These are phyloP conservation scores for Tricholaema leucomelas DNA, from an alignment of 2,113 vertebrate species.

Conservation along the genomic window DNA sequence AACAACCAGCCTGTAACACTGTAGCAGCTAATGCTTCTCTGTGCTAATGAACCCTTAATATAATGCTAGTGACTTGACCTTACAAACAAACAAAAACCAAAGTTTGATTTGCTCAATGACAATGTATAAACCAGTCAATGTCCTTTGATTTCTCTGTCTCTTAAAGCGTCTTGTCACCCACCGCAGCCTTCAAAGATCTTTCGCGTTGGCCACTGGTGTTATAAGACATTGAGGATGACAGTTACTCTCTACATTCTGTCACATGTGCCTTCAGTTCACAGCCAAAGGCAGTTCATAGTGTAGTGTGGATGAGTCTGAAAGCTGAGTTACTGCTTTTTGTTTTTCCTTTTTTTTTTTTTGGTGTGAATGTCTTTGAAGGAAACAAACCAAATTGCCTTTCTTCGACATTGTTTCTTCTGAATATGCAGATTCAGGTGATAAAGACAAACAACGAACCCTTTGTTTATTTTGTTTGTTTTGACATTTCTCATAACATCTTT, in stretches of 20 bases:
- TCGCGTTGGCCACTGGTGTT: not conserved
- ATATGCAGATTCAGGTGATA: not conserved
- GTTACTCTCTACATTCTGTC: not conserved
- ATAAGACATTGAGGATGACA: slow-evolving; percentile 4
- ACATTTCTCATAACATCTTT: not conserved
- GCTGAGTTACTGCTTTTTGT: not conserved
- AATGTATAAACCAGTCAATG: not conserved
- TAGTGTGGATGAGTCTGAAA: not conserved
- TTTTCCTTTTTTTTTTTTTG: not conserved
- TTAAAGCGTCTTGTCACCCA: not conserved
- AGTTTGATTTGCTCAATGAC: not conserved
- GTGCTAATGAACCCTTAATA: not conserved
- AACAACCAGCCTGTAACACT: not conserved
- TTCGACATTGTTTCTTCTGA: not conserved
- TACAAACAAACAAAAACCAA: not conserved
- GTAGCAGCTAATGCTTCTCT: not conserved
- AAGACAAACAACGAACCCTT: not conserved
- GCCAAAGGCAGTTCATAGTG: not conserved
- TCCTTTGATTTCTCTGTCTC: not conserved
- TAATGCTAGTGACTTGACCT: not conserved
- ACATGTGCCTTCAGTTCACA: not conserved
- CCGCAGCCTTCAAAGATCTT: slow-evolving; percentile 5
- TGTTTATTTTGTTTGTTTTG: not conserved
- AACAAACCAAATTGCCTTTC: not conserved
- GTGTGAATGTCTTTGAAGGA: not conserved